Conservation (phyloP, 2,888 invertebrate species). For the Platerodrilus igneus region DNA sequence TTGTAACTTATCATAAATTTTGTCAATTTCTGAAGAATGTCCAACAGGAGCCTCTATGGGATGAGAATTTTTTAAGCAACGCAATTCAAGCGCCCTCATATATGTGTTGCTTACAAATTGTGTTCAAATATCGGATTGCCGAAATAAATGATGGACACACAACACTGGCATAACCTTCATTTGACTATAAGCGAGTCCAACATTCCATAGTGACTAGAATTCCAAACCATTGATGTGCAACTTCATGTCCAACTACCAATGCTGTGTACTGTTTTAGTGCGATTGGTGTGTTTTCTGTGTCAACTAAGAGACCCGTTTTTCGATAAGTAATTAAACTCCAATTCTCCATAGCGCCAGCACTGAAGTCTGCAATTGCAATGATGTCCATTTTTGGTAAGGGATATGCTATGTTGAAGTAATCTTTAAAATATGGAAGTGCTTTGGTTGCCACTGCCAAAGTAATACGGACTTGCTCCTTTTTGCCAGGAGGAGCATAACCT, state of each 20-base stretch:
- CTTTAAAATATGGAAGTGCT: conserved; percentile 87
- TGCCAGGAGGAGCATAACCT: conserved; percentile 82
- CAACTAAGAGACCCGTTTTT: conserved; percentile 84
- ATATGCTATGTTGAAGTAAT: conserved; percentile 91
- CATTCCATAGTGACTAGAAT: conserved; percentile 97
- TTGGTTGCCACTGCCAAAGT: conserved; percentile 85
- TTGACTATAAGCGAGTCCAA: conserved; percentile 96
- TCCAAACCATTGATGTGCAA: conserved; percentile 98
- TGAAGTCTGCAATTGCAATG: conserved; percentile 93
- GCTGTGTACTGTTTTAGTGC: conserved; percentile 81
- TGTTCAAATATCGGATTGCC: conserved; percentile 95
- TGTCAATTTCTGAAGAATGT: conserved; percentile 91
- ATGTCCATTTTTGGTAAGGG: conserved; percentile 94
- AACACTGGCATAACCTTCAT: conserved; percentile 84
- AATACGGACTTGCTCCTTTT: conserved; percentile 86
- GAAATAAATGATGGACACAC: conserved; percentile 86
- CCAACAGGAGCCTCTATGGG: conserved; percentile 93
- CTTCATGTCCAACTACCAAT: conserved; percentile 82
- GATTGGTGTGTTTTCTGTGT: conserved; percentile 83
- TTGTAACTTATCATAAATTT: conserved; percentile 96
- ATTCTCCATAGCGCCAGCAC: conserved; percentile 95
- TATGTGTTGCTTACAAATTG: conserved; percentile 91
- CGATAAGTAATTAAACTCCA: conserved; percentile 91
- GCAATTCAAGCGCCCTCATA: conserved; percentile 78
- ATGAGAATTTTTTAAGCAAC: conserved; percentile 85